Conservation (phyloP, 2,888 invertebrate species). For the Hydriomena furcata region DNA sequence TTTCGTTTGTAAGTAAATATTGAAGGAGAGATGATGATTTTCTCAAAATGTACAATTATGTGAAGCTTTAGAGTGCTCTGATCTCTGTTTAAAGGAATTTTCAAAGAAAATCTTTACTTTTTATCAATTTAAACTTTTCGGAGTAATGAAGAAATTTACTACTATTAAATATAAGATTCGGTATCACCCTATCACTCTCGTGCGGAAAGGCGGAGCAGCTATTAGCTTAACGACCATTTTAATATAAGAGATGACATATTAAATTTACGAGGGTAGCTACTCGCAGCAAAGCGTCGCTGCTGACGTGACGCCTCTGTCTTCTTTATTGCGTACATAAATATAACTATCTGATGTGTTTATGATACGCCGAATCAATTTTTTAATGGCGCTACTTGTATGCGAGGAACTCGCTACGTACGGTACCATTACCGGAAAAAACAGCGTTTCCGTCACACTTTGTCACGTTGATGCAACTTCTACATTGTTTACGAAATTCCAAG, state of each 20-base stretch:
- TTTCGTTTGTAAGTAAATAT: conserved; percentile 36
- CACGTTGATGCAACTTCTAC: conserved; percentile 45
- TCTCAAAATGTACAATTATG: conserved; percentile 32
- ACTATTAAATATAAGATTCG: conserved; percentile 59
- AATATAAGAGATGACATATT: conserved; percentile 82
- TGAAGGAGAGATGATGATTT: conserved; percentile 31
- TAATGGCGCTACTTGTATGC: conserved; percentile 60
- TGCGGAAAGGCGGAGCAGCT: conserved; percentile 70
- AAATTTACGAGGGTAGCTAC: conserved; percentile 79
- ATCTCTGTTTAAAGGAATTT: conserved; percentile 20
- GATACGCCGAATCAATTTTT: conserved; percentile 67
- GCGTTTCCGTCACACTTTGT: conserved; percentile 48
- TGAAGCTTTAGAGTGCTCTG: conserved; percentile 28
- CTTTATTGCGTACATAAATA: conserved; percentile 77
- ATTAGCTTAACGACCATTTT: conserved; percentile 82
- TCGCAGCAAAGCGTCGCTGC: conserved; percentile 65
- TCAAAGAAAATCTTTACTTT: conserved; percentile 37
- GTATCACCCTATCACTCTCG: conserved; percentile 67
- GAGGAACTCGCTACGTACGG: conserved; percentile 36
- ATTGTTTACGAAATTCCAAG: conserved; percentile 53
- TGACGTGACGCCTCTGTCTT: conserved; percentile 75
- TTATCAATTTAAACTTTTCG: conserved; percentile 2
- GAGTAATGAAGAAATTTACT: conserved; percentile 42
- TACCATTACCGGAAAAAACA: conserved; percentile 43
- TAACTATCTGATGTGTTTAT: conserved; percentile 74